A percentile compares a stretch with the other conserved stretches of the same genome.
Conservation (phyloP, 2,888 invertebrate genomes). For the Lasioglossum zephyrum region DNA sequence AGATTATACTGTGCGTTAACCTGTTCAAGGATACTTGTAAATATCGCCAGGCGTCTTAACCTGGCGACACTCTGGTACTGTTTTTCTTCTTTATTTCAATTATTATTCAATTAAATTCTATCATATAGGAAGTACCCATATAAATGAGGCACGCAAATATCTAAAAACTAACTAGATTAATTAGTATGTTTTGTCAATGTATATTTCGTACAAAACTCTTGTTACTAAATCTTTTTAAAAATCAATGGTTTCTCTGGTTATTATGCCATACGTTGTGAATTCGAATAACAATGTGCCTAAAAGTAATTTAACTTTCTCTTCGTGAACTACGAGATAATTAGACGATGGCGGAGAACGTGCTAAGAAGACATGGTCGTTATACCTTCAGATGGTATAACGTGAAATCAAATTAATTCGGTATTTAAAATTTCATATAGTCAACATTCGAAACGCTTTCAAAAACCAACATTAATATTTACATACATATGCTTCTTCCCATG, state of each 20-base stretch:
- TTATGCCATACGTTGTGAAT: not conserved
- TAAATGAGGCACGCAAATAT: not conserved
- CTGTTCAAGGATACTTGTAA: not conserved
- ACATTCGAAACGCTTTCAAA: not conserved
- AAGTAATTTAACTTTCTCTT: not conserved
- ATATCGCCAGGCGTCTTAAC: no score
- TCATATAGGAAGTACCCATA: not conserved
- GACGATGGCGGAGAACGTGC: not conserved
- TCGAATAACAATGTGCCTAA: not conserved
- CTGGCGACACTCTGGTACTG: no score
- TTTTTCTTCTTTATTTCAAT: no score
- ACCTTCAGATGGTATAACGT: not conserved
- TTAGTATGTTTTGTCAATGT: not conserved
- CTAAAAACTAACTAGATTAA: no score
- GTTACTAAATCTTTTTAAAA: not conserved
- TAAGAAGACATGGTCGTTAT: not conserved
- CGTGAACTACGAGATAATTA: not conserved
- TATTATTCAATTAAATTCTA: no score
- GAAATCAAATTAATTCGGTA: not conserved
- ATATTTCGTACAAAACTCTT: not conserved
- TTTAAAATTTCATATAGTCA: not conserved
- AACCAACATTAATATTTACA: not conserved
- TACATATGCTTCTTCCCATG: not conserved
- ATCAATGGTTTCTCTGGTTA: not conserved
- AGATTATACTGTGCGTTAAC: not conserved